Evolutionary conservation across 2,797 vertebrate genomes (phyloP).

Genomic region (Enteromius treurensis): DNA sequence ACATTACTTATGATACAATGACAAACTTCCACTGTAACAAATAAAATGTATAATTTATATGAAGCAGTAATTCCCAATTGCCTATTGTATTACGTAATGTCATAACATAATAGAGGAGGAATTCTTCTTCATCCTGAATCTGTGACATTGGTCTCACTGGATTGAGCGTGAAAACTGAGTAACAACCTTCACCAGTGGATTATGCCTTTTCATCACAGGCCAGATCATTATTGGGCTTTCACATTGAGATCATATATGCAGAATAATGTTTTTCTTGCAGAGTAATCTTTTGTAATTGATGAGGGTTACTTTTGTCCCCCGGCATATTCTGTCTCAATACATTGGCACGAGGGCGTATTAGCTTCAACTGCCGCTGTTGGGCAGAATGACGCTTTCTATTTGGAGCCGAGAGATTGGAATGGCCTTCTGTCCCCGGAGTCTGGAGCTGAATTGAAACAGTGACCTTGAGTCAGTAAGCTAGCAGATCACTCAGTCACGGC

Average conservation of each 20-base stretch:
- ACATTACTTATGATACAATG: neutral
- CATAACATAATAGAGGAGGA: slow-evolving; percentile 22
- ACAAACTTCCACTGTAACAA: neutral
- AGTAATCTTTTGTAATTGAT: slow-evolving; percentile 34
- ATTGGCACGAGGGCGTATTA: neutral
- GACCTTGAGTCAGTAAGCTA: slow-evolving; percentile 57
- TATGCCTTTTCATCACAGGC: neutral
- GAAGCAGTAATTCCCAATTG: slow-evolving; percentile 1
- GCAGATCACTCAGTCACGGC: slow-evolving; percentile 48
- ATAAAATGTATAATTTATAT: neutral
- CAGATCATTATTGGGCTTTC: neutral
- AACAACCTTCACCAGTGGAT: slow-evolving; percentile 2
- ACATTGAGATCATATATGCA: neutral
- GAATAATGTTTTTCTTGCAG: slow-evolving; percentile 26
- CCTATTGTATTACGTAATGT: neutral
- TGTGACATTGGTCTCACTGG: neutral
- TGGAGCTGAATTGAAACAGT: slow-evolving; percentile 55
- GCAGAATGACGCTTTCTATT: slow-evolving; percentile 49
- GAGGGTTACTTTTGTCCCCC: slow-evolving; percentile 30
- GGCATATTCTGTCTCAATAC: slow-evolving; percentile 5
- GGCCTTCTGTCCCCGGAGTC: slow-evolving; percentile 52
- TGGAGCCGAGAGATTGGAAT: slow-evolving; percentile 50
- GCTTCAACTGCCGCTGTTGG: slow-evolving; percentile 24
- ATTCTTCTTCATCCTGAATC: neutral
- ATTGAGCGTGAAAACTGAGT: slow-evolving; percentile 1